Percentiles rank a stretch among this genome's conserved stretches.
phyloP scores from a whole-genome alignment of 1,140 invertebrate genomes.

The Drosophila trapezifrons region DNA sequence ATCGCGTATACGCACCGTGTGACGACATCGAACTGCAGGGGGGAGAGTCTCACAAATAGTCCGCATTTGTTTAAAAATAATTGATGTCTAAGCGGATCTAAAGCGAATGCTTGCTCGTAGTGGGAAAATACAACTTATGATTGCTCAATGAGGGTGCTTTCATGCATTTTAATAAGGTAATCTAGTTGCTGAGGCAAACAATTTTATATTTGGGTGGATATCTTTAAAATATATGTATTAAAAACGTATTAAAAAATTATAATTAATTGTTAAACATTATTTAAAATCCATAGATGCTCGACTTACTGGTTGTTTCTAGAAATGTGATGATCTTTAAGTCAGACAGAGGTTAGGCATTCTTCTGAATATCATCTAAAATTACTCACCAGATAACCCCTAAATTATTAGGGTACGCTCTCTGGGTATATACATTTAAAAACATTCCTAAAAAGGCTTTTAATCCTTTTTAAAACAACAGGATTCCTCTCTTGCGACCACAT shows the following conservation, averaged over 20 bases:
- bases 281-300: background rate
- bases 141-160: constrained; percentile 12
- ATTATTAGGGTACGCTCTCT: constrained; percentile 3
- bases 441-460: background rate
- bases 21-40: constrained; percentile 25
- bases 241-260: background rate
- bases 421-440: background rate
- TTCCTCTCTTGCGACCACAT: background rate
- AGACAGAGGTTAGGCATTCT: background rate
- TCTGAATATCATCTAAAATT: background rate
- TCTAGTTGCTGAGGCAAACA: background rate
- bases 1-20: constrained; percentile 72
- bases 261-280: background rate
- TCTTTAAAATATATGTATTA: too few species aligned
- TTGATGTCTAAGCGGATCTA: constrained; percentile 61
- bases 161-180: background rate
- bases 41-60: constrained; percentile 25
- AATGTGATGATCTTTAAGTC: background rate
- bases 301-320: background rate
- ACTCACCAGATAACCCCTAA: constrained; percentile 1
- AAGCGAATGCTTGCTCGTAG: constrained; percentile 7
- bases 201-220: background rate
- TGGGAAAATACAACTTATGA: constrained; percentile 8
- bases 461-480: constrained; percentile 17
- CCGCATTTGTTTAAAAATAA: constrained; percentile 41